A percentile compares a stretch with the other conserved stretches of the same genome.
phyloP scores from a whole-genome alignment of 2,797 vertebrate species.

The Silurus lanzhouensis region DNA sequence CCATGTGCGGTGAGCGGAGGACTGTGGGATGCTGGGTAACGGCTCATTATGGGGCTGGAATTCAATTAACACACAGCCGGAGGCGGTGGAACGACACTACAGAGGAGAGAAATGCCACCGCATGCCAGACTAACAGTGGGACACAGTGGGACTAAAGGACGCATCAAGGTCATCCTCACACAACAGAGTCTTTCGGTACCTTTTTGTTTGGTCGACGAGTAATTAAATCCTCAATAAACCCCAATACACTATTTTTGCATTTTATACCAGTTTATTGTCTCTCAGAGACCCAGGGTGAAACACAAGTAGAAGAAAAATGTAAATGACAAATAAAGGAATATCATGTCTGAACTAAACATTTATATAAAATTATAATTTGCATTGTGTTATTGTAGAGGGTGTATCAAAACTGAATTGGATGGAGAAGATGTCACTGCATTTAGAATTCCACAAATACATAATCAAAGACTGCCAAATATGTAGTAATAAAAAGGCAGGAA shows the following conservation, averaged over 20 bases:
- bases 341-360: neutral
- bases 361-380: neutral
- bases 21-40: neutral
- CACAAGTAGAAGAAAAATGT: neutral
- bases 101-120: neutral
- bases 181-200: no score
- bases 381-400: neutral
- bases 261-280: neutral
- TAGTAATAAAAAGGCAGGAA: no score
- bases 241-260: no score
- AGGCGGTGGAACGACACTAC: slow-evolving; percentile 21
- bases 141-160: slow-evolving; percentile 14
- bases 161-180: slow-evolving; percentile 8
- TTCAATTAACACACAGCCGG: slow-evolving; percentile 51
- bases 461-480: neutral
- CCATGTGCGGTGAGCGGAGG: neutral
- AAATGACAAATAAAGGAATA: neutral
- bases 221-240: no score
- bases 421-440: no score
- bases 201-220: no score
- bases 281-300: neutral
- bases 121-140: neutral
- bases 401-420: neutral
- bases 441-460: neutral
- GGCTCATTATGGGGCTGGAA: slow-evolving; percentile 40